Evolutionary conservation across 2,888 invertebrate genomes (phyloP).

Genomic region (Lepidonotus clava): DNA sequence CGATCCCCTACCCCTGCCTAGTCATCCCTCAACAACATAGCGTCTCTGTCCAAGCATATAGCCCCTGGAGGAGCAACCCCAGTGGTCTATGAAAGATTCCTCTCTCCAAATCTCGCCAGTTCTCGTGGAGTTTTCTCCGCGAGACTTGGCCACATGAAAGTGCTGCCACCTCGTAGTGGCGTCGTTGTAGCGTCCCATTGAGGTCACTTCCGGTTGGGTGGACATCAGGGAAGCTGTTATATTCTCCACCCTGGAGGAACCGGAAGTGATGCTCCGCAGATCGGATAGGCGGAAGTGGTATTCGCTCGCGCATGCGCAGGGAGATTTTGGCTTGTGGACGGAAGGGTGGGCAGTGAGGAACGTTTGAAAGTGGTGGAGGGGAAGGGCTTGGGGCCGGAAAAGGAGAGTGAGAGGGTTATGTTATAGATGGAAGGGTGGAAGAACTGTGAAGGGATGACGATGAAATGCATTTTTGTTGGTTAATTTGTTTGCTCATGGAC

Average conservation of each 20-base stretch:
- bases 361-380: too few relatives aligned
- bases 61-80: background rate
- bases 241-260: background rate
- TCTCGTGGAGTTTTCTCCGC: background rate
- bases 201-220: background rate
- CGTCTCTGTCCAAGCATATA: too few relatives aligned
- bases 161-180: background rate
- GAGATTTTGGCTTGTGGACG: too few relatives aligned
- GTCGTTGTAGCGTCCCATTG: background rate
- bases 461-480: too few relatives aligned
- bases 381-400: too few relatives aligned
- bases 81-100: background rate
- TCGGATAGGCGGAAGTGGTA: background rate
- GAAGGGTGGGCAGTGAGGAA: too few relatives aligned
- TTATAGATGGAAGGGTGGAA: too few relatives aligned
- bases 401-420: too few relatives aligned
- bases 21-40: background rate
- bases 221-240: background rate
- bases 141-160: background rate
- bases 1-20: background rate
- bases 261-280: background rate
- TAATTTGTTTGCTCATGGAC: too few relatives aligned
- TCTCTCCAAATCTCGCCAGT: slow-evolving; percentile 1
- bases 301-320: background rate
- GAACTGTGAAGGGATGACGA: too few relatives aligned